Conservation (phyloP, 2,113 vertebrate species). For the Corythoichthys haematopterus region DNA sequence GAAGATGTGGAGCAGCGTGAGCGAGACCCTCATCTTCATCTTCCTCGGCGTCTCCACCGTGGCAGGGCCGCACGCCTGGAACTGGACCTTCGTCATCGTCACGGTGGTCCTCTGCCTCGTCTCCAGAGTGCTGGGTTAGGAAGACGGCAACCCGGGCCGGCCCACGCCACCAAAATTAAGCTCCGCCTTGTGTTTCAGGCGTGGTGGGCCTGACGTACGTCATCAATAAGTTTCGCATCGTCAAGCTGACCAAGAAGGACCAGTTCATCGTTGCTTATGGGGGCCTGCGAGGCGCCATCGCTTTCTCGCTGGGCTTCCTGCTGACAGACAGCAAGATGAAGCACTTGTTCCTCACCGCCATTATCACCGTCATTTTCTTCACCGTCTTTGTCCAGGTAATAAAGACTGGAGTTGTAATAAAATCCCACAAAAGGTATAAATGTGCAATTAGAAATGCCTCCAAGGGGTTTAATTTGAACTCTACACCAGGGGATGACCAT, state of each 20-base stretch:
- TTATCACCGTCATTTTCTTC: conserved; percentile 97
- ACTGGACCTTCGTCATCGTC: conserved; percentile 88
- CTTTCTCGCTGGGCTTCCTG: conserved; percentile 90
- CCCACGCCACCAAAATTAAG: not conserved
- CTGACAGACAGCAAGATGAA: conserved; percentile 76
- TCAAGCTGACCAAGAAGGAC: conserved; percentile 91
- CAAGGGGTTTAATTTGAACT: no score
- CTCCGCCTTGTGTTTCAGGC: conserved; percentile 60
- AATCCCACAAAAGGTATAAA: not conserved
- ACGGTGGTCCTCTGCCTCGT: conserved; percentile 88
- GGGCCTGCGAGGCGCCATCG: conserved; percentile 90
- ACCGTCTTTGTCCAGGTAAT: conserved; percentile 94
- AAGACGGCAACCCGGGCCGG: not conserved
- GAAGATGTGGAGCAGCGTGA: conserved; percentile 99
- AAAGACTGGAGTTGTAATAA: no score
- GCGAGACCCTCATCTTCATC: conserved; percentile 97
- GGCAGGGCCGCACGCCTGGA: conserved; percentile 87
- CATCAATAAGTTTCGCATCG: conserved; percentile 92
- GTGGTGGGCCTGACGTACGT: conserved; percentile 88
- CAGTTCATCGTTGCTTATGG: conserved; percentile 97
- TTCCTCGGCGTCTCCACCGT: conserved; percentile 94
- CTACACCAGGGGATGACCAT: conserved; percentile 90
- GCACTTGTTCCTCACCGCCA: conserved; percentile 91
- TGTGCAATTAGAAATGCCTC: no score
- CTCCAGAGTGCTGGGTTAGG: conserved; percentile 84